Evolutionary conservation across 37 sponge, comb jelly and placozoan species (phyloP).

Genomic region (Eunapius fragilis): DNA sequence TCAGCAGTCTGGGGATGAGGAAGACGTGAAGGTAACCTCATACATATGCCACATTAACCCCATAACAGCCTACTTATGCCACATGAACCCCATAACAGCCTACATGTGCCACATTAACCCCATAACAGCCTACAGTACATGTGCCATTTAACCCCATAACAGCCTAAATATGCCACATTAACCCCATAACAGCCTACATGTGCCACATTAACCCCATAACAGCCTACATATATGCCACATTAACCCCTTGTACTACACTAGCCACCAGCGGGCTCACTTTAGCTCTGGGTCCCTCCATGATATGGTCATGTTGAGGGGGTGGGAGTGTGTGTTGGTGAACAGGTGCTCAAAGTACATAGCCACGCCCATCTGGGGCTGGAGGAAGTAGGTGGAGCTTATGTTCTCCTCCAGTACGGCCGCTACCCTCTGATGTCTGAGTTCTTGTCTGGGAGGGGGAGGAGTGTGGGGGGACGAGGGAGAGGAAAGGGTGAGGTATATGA

Average conservation of each 20-base stretch:
- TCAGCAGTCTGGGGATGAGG: slow-evolving; percentile 28
- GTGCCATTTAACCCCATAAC: too few relatives aligned
- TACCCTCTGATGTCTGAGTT: slow-evolving; percentile 21
- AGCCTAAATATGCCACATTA: too few relatives aligned
- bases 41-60: too few relatives aligned
- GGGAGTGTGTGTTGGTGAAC: slow-evolving; percentile 31
- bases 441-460: not conserved
- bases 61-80: too few relatives aligned
- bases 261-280: not conserved
- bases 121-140: too few relatives aligned
- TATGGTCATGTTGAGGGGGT: slow-evolving; percentile 25
- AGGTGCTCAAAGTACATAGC: slow-evolving; percentile 43
- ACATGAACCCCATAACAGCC: too few relatives aligned
- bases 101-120: too few relatives aligned
- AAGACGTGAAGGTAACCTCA: not conserved
- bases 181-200: too few relatives aligned
- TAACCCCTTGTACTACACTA: too few relatives aligned
- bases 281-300: slow-evolving; percentile 35
- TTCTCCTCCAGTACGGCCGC: slow-evolving; percentile 16
- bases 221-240: too few relatives aligned
- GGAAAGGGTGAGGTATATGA: too few relatives aligned
- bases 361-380: slow-evolving; percentile 12
- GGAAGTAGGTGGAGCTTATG: slow-evolving; percentile 18
- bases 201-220: too few relatives aligned
- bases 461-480: not conserved